phyloP scores from a whole-genome alignment of 2,113 vertebrate species.

The Columba janthina region DNA sequence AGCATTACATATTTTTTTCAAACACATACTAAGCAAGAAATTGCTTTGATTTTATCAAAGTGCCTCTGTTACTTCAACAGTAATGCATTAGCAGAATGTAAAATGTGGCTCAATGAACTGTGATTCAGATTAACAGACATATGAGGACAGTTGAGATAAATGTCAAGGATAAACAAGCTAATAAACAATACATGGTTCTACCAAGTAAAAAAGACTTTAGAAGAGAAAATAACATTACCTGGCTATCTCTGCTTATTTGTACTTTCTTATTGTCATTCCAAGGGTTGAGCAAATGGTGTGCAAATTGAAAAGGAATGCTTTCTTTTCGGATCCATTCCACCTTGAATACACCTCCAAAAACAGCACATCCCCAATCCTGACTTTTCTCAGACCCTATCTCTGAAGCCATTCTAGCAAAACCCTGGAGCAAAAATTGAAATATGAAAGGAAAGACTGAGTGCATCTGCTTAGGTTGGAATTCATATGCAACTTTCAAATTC shows the following conservation, averaged over 20 bases:
- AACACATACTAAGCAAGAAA: not conserved
- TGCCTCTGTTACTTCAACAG: not conserved
- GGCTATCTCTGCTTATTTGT: conserved; percentile 93
- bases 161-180: not conserved
- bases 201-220: not conserved
- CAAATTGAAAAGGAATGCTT: conserved; percentile 84
- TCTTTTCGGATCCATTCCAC: conserved; percentile 93
- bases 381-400: conserved; percentile 82
- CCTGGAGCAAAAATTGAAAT: conserved; percentile 72
- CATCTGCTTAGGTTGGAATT: not conserved
- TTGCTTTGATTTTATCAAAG: not conserved
- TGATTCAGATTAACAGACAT: not conserved
- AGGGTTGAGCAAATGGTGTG: conserved; percentile 88
- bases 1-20: not conserved
- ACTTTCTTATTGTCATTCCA: conserved; percentile 95
- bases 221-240: conserved; percentile 73
- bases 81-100: not conserved
- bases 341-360: conserved; percentile 86
- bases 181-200: not conserved
- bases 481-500: not conserved
- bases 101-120: not conserved
- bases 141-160: not conserved
- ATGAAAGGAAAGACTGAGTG: not conserved
- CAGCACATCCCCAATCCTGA: conserved; percentile 87
- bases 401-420: conserved; percentile 90